phyloP scores from a whole-genome alignment of 2,797 vertebrate genomes.

The Tenualosa thibaudeaui region DNA sequence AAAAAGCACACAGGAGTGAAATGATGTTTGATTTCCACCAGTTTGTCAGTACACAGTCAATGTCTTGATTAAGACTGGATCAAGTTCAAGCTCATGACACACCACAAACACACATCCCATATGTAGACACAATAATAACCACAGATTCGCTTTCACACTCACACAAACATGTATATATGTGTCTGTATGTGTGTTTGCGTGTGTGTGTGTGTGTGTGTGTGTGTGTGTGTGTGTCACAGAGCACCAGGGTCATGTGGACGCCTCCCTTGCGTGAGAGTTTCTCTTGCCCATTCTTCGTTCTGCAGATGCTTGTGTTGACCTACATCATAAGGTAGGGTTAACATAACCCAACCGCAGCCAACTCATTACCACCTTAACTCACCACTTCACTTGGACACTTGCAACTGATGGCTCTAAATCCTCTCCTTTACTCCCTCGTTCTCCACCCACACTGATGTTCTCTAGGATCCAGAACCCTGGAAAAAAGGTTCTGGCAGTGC shows the following conservation, averaged over 20 bases:
- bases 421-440: neutral
- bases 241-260: slow-evolving; percentile 84
- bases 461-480: neutral
- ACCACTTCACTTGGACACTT: neutral
- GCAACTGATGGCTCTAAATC: neutral
- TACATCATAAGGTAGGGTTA: slow-evolving; percentile 29
- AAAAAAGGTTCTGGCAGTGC: neutral
- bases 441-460: neutral
- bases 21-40: neutral
- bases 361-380: no score
- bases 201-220: slow-evolving; percentile 4
- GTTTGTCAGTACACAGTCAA: neutral
- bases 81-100: neutral
- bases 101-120: neutral
- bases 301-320: slow-evolving; percentile 82
- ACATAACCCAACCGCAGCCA: neutral
- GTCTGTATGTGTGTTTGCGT: neutral
- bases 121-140: neutral
- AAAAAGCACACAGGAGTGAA: neutral
- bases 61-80: neutral
- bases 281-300: slow-evolving; percentile 82
- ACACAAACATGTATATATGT: neutral
- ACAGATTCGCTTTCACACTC: neutral
- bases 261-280: slow-evolving; percentile 84
- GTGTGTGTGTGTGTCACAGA: slow-evolving; percentile 58